Conservation (phyloP, 2,113 vertebrate genomes). For the Siniperca knerii region DNA sequence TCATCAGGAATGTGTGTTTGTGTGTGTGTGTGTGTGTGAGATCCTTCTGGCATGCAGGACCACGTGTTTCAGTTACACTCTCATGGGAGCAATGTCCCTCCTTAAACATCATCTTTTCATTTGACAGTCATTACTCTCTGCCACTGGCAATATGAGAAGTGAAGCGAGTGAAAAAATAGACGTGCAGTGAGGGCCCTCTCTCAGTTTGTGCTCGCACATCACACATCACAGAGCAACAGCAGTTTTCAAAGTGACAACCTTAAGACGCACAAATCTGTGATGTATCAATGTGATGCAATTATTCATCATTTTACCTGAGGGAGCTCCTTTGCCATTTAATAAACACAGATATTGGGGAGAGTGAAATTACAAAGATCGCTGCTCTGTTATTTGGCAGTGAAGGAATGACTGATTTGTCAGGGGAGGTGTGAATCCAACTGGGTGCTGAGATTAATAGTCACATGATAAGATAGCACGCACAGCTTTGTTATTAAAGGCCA, state of each 20-base stretch:
- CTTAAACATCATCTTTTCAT: constrained; percentile 40
- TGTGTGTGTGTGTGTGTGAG: not conserved
- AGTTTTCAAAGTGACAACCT: constrained; percentile 42
- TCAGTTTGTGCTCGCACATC: not conserved
- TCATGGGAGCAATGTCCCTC: constrained; percentile 17
- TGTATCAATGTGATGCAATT: constrained; percentile 35
- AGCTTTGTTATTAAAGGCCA: constrained; percentile 49
- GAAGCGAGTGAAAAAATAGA: not conserved
- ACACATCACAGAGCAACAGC: constrained; percentile 43
- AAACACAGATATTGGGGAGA: constrained; percentile 43
- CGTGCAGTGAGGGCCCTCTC: not conserved
- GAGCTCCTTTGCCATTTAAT: constrained; percentile 48
- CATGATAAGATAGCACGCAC: not conserved
- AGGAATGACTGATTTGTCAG: constrained; percentile 54
- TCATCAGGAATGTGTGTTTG: constrained; percentile 12
- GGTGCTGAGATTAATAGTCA: constrained; percentile 49
- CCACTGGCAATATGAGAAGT: constrained; percentile 18
- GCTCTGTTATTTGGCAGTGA: constrained; percentile 49
- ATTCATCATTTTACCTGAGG: constrained; percentile 60
- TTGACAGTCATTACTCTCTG: constrained; percentile 60
- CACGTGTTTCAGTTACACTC: constrained; percentile 18
- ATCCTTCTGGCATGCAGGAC: not conserved
- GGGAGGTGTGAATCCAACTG: constrained; percentile 37
- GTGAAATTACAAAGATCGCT: constrained; percentile 45
- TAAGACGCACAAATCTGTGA: constrained; percentile 47